A percentile compares a stretch with the other conserved stretches of the same genome.
Conservation (phyloP, 2,113 vertebrate genomes). For the Pelmatolapia mariae region DNA sequence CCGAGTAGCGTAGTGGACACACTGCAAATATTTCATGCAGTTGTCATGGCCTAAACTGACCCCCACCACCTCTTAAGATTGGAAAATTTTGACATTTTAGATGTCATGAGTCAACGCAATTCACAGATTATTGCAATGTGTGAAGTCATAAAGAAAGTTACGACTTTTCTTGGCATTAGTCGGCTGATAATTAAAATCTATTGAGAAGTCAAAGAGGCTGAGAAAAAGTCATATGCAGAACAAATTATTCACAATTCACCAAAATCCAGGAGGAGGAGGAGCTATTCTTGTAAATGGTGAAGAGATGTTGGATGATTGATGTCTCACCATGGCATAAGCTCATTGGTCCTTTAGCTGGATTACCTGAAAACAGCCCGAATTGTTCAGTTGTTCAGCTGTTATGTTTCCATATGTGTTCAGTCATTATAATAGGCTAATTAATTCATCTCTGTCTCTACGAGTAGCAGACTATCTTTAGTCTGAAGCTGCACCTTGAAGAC, state of each 20-base stretch:
- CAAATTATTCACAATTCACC: background rate
- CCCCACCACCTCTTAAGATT: background rate
- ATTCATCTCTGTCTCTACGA: background rate
- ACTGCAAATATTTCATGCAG: background rate
- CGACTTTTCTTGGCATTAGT: background rate
- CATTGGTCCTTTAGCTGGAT: background rate
- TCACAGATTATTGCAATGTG: background rate
- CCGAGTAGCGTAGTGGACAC: background rate
- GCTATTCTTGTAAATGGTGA: background rate
- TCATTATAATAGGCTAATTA: background rate
- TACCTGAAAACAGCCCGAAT: background rate
- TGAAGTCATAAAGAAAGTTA: background rate
- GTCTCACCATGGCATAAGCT: background rate
- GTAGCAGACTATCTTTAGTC: background rate
- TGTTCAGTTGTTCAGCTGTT: background rate
- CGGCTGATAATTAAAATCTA: background rate
- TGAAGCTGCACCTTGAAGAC: background rate
- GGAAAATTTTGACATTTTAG: background rate
- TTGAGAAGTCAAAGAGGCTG: background rate
- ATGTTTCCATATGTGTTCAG: background rate
- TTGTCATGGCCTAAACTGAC: background rate
- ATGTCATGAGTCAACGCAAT: background rate
- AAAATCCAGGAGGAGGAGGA: background rate
- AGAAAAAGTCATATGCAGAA: background rate
- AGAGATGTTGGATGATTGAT: accelerated